Evolutionary conservation across 2,797 vertebrate species (phyloP), one percentile per base, ranked within the genome.

Genomic region (Erithacus rubecula): DNA sequence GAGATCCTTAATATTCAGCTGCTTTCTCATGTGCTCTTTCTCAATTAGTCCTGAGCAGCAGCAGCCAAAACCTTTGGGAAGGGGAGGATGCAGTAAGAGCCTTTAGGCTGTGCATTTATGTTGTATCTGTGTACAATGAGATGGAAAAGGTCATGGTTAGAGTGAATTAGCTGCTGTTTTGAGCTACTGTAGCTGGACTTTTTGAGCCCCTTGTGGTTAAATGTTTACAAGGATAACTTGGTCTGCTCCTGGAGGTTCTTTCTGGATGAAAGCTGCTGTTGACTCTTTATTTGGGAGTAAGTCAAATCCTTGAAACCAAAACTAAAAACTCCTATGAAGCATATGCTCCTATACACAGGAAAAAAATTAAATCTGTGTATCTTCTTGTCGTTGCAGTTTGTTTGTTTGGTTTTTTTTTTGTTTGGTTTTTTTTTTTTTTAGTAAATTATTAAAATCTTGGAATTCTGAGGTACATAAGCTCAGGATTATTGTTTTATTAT

Each of bases 1-100:
- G 11, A 0, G 0, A 3, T 62, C 29, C 3, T 4, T 20, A 2
- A 4, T 23, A 5, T 6, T 78, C 0, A 2, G 5, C 0, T 47
- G 6, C 0, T 14, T 64, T 0, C 0, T 0, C 5, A 56, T 3
- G 2, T 30, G 5, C 0, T 18, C 1, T 55, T 80, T 46, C 3
- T 11, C 1, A 11, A 2, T 41, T 37, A 29, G 23, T 11, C 7
- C 18, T 74, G 23, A 46, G 12, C 11, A 7, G 5, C 23, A 7
- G 4, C 5, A 16, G 70, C 5, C 0, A 19, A 26, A 51, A 15
- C 4, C 3, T 34, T 29, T 17, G 5, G 26, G 34, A 63, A 63
- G 6, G 1, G 3, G 3, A 53, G 18, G 27, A 5, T 68, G 22
- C 5, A 15, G 15, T 21, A 15, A 72, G 46, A 30, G 4, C 4